Base-by-base conservation (phyloP, 2,888 invertebrate species). In the Orthonychiurus folsomi region DNA sequence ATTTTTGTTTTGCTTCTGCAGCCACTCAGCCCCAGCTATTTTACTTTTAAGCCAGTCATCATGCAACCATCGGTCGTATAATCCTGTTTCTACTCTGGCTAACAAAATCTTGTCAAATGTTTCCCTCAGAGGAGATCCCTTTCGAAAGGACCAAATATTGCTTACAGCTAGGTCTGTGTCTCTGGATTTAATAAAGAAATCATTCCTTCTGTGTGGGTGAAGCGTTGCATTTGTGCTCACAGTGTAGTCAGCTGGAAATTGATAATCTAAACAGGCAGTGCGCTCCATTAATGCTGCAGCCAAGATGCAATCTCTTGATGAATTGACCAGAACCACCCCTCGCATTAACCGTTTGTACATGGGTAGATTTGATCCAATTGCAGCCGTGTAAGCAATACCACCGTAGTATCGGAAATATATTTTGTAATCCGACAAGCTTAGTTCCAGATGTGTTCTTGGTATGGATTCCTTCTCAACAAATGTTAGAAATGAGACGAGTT, bases 231-330 rank as follows among this genome's bases (percentile, higher is more conserved):
- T 37, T 24, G 21, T 9, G 20, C 3, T 9, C 47, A 57, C 9
- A 3, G 58, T 5, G 24, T 37, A 57, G 3, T 57, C 37, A 9
- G 18, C 28, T 12, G 23, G 12, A 20, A n/a, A 25, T 24, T 9
- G 50, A n/a, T 21, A 59, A 23, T 60, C 60, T 27, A 60, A 12
- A 23, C 60, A 60, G 9, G 53, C 60, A 21, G 60, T 3, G 5
- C 21, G 12, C 3, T 60, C 60, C 5, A 5, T 26, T 3, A 60
- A 21, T 9, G 25, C 24, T 21, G 28, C 28, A 9, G 2, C 3
- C 3, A 50, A 15, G 3, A 60, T 60, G 27, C 60, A 60, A 23
- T 52, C 60, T 2, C 5, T 9, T 12, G 28, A 28, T n/a, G 60
- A 60, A 24, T 60, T 60, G 53, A 20, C n/a, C 2, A 60, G 28